These are phyloP conservation scores for Oreochromis mossambicus DNA, from an alignment of 2,797 vertebrate genomes.

Conservation along the genomic window DNA sequence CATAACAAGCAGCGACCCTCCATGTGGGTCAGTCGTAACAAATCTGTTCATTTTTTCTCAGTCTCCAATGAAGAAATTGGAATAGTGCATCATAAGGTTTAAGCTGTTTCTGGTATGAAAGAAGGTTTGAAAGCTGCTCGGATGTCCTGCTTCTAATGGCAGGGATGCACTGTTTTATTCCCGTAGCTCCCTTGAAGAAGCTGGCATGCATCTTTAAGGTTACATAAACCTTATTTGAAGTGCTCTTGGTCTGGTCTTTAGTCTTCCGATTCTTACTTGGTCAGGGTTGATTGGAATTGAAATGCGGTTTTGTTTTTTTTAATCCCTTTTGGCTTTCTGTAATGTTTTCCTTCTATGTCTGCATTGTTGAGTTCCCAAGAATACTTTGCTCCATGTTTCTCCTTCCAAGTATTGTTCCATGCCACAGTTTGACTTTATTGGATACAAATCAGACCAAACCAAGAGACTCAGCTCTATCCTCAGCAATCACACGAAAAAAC, in stretches of 20 bases:
- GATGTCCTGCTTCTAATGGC: neutral
- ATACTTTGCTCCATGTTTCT: slow-evolving; percentile 29
- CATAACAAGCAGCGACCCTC: neutral
- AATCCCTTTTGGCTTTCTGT: neutral
- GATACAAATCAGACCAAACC: slow-evolving; percentile 18
- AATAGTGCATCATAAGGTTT: neutral
- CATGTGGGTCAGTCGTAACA: neutral
- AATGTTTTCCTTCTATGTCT: neutral
- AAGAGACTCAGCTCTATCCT: slow-evolving; percentile 8
- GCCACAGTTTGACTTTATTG: neutral
- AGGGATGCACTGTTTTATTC: neutral
- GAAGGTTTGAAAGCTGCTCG: slow-evolving; percentile 13
- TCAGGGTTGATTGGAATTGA: slow-evolving; percentile 12
- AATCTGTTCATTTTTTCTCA: neutral
- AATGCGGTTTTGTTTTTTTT: slow-evolving; percentile 1
- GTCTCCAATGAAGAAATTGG: neutral
- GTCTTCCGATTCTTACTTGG: neutral
- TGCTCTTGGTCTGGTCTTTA: neutral
- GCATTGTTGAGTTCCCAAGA: slow-evolving; percentile 50
- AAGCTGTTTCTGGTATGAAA: neutral
- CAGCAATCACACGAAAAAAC: neutral
- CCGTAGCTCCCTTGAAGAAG: neutral
- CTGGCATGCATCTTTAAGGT: slow-evolving; percentile 20
- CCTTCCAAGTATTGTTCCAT: slow-evolving; percentile 71
- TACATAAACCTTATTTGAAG: slow-evolving; percentile 34